These are phyloP conservation scores for Pseudomyrmex gracilis DNA, from an alignment of 1,140 invertebrate genomes.

Conservation along the genomic window DNA sequence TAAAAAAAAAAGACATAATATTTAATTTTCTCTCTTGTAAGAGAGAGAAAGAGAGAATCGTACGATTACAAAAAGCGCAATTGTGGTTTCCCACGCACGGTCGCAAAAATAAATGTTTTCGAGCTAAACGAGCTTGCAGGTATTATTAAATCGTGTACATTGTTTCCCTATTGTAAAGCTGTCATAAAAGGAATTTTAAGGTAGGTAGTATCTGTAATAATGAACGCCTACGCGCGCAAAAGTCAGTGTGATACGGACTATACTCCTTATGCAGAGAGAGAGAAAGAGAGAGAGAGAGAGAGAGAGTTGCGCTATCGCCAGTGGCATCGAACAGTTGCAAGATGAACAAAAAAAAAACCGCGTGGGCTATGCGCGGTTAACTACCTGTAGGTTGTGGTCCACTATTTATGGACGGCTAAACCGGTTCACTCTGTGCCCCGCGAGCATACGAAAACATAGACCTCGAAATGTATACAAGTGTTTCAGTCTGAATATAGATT, in stretches of 20 bases:
- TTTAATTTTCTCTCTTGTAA: too few species aligned
- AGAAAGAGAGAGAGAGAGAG: too few species aligned
- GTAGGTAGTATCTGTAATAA: constrained; percentile 35
- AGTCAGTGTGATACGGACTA: constrained; percentile 19
- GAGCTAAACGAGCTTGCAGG: not conserved
- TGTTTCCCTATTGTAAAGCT: constrained; percentile 4
- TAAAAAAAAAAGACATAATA: not conserved
- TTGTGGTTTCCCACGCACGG: not conserved
- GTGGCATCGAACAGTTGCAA: constrained; percentile 67
- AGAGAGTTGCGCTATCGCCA: constrained; percentile 60
- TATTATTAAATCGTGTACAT: constrained; percentile 11
- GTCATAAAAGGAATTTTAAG: constrained; percentile 30
- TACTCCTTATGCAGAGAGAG: constrained; percentile 37
- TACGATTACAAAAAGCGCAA: not conserved
- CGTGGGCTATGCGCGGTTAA: constrained; percentile 63
- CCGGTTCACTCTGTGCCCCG: constrained; percentile 62
- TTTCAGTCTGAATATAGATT: constrained; percentile 16
- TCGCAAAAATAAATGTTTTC: constrained; percentile 13
- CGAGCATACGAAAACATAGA: constrained; percentile 64
- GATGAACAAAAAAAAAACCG: constrained; percentile 40
- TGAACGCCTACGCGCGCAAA: constrained; percentile 52
- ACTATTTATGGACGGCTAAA: constrained; percentile 69
- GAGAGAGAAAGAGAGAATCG: not conserved
- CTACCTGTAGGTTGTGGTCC: constrained; percentile 71
- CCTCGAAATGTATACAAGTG: constrained; percentile 46